Evolutionary conservation across 2,113 vertebrate genomes (phyloP), one percentile per base, ranked within the genome.

Genomic region (Paralichthys olivaceus): DNA sequence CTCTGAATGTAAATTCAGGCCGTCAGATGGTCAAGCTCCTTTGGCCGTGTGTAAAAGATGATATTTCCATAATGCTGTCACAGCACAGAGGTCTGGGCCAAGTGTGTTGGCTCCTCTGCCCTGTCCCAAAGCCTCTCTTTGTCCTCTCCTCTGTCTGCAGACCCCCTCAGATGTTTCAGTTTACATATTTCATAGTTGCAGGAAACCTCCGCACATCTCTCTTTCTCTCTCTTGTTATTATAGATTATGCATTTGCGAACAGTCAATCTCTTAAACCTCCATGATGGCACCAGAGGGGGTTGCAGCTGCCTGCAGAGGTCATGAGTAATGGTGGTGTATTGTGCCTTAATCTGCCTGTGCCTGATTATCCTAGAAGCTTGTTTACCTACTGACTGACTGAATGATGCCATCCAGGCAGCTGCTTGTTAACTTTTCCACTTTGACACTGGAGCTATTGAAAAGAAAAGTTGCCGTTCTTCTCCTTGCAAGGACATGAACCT

Each of bases 1-100:
- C 77, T 72, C 63, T 85, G 91, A 88, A 92, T 92, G 79, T 87
- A 81, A 91, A 89, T 84, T 77, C 53, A 47, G 47, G 34, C 83
- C 69, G 75, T 85, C 74, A 74, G 81, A 75, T 56, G 83, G 90
- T 89, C 87, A 83, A 84, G 88, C 90, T 90, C 74, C 79, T 83
- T 68, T 62, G 81, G 77, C 80, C 69, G 58, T 4, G 49, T 62
- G 70, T 72, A 69, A 81, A 73, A 84, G 56, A 82, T 85, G 62
- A 88, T 90, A 93, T 93, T 92, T 93, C 89, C 90, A 91, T 92
- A 91, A 89, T 88, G 87, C 90, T 84, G 88, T 92, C 86, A 85
- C 82, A 88, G 91, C 90, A 91, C 77, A 62, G 71, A 70, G 83
- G 19, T 72, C 54, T 9, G 55, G 60, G 74, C 80, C 82, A 61